Percentiles rank a stretch among this genome's conserved stretches.
phyloP scores from a whole-genome alignment of 2,113 vertebrate species.

The Catharus minimus region DNA sequence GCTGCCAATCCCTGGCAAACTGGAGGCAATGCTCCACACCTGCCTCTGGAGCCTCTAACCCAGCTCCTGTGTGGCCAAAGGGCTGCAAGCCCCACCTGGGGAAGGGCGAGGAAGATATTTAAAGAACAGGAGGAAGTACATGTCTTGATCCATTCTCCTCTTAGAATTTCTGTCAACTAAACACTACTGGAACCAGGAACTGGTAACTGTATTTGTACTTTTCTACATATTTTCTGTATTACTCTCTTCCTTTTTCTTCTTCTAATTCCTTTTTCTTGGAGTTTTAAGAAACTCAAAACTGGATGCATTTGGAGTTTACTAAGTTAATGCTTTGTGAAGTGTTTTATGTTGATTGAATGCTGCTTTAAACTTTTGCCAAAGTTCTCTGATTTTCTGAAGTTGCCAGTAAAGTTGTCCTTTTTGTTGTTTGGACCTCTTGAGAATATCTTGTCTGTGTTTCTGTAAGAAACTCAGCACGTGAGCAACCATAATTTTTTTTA shows the following conservation, averaged over 20 bases:
- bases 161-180: background rate
- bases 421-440: background rate
- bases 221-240: background rate
- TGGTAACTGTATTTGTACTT: background rate
- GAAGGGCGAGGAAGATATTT: background rate
- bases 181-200: accelerated
- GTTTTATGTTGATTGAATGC: background rate
- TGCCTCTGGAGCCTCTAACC: background rate
- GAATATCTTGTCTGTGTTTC: background rate
- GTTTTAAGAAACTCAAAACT: background rate
- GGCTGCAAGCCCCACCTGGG: background rate
- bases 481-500: background rate
- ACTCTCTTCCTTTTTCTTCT: background rate
- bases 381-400: background rate
- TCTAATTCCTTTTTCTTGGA: background rate
- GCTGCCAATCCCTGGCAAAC: background rate
- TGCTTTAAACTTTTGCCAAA: background rate
- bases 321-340: background rate
- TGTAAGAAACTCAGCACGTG: background rate
- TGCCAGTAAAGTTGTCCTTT: too few species aligned
- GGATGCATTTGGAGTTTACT: background rate
- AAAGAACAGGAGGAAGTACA: accelerated
- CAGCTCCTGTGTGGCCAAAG: background rate
- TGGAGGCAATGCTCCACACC: background rate
- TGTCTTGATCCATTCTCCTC: accelerated